These are phyloP conservation scores for Helogale parvula DNA, from an alignment of 2,113 vertebrate genomes.

Conservation along the genomic window DNA sequence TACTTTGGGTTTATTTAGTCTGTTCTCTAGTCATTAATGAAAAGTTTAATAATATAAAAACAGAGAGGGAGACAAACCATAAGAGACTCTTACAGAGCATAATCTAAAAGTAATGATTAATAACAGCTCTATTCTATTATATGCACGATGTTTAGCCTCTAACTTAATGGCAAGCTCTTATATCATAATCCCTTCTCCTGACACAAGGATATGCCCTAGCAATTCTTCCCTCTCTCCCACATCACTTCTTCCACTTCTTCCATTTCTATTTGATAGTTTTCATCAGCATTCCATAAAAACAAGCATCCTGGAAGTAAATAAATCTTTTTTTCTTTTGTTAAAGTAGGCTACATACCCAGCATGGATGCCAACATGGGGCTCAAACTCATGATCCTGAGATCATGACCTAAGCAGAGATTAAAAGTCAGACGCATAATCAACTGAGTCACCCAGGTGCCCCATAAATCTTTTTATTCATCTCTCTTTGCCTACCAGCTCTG, in stretches of 20 bases:
- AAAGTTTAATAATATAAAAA: slow-evolving; percentile 2
- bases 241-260: neutral
- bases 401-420: no score
- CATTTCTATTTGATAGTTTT: neutral
- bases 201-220: neutral
- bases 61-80: no score
- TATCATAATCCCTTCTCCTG: neutral
- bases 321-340: neutral
- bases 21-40: neutral
- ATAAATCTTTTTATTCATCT: neutral
- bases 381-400: no score
- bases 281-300: neutral
- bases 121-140: neutral
- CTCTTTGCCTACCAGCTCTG: neutral
- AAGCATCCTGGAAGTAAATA: slow-evolving; percentile 40
- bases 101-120: neutral
- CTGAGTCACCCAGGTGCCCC: no score
- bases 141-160: neutral
- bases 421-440: no score
- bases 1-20: neutral
- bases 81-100: no score
- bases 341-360: no score
- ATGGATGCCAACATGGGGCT: no score
- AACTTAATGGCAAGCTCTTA: neutral
- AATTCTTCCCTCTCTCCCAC: neutral